These are phyloP conservation scores for Brachyalestes nurse DNA, from an alignment of 2,797 vertebrate species.

Conservation along the genomic window DNA sequence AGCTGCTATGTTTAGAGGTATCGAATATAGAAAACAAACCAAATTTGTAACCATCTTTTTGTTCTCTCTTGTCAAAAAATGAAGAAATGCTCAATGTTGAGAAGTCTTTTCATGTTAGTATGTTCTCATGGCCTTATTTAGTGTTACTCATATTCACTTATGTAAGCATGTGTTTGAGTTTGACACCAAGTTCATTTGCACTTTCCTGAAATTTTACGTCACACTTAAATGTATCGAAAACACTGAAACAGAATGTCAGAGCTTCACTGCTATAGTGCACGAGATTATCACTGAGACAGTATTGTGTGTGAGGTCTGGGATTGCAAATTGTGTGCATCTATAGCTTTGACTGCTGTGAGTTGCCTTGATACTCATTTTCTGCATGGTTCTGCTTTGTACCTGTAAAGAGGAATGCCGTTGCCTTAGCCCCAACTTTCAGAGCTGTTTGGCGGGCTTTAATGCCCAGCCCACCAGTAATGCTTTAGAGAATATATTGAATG, in stretches of 20 bases:
- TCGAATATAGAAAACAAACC: constrained; percentile 53
- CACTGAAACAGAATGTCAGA: constrained; percentile 25
- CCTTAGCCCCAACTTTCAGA: constrained; percentile 48
- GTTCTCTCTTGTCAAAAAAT: constrained; percentile 34
- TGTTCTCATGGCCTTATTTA: constrained; percentile 43
- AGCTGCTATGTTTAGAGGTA: constrained; percentile 58
- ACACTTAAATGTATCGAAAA: constrained; percentile 31
- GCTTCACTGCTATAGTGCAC: constrained; percentile 37
- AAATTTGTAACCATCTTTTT: constrained; percentile 51
- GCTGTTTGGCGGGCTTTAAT: constrained; percentile 32
- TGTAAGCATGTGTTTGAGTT: constrained; percentile 57
- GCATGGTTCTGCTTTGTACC: constrained; percentile 57
- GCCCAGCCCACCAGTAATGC: constrained; percentile 27
- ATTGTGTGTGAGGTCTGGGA: constrained; percentile 18
- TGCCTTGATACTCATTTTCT: constrained; percentile 52
- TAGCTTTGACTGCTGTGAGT: constrained; percentile 38
- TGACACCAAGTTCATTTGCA: constrained; percentile 48
- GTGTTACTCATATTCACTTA: constrained; percentile 44
- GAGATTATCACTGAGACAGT: constrained; percentile 39
- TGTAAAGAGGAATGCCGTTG: constrained; percentile 53
- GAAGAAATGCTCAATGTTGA: constrained; percentile 20
- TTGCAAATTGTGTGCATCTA: constrained; percentile 30
- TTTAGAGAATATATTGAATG: constrained; percentile 39
- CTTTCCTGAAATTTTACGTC: constrained; percentile 30
- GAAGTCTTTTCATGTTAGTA: constrained; percentile 38